Conservation (phyloP, 2,888 invertebrate genomes). For the Agonopterix arenella region DNA sequence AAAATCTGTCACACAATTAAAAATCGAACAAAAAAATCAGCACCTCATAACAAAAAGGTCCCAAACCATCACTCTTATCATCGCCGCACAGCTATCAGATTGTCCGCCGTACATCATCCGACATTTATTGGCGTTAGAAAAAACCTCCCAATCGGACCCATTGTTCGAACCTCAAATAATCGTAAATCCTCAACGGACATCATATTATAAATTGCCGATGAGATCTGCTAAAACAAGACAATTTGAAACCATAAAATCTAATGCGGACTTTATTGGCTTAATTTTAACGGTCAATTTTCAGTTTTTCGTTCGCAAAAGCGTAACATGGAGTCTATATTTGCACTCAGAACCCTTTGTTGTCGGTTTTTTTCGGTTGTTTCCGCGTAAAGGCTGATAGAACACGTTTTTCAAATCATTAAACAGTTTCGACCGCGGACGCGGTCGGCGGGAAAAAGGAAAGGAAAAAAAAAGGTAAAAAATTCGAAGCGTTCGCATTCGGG, state of each 20-base stretch:
- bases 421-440: conserved; percentile 69
- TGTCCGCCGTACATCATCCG: conserved; percentile 20
- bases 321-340: conserved; percentile 66
- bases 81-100: conserved; percentile 1
- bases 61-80: conserved; percentile 7
- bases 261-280: conserved; percentile 13
- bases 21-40: no score
- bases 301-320: conserved; percentile 21
- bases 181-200: conserved; percentile 73
- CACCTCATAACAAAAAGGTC: not conserved
- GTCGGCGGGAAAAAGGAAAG: conserved; percentile 52
- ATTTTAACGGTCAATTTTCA: conserved; percentile 31
- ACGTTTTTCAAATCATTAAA: conserved; percentile 78
- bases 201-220: conserved; percentile 77
- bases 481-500: conserved; percentile 39
- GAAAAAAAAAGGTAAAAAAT: conserved; percentile 30
- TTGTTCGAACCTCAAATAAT: conserved; percentile 68
- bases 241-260: conserved; percentile 35
- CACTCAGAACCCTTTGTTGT: conserved; percentile 68
- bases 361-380: conserved; percentile 74
- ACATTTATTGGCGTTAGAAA: conserved; percentile 69
- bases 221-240: conserved; percentile 51
- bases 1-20: no score
- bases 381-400: conserved; percentile 75
- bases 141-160: conserved; percentile 61